Evolutionary conservation across 2,113 vertebrate genomes (phyloP), one percentile per base, ranked within the genome.

Genomic region (Xenus cinereus): DNA sequence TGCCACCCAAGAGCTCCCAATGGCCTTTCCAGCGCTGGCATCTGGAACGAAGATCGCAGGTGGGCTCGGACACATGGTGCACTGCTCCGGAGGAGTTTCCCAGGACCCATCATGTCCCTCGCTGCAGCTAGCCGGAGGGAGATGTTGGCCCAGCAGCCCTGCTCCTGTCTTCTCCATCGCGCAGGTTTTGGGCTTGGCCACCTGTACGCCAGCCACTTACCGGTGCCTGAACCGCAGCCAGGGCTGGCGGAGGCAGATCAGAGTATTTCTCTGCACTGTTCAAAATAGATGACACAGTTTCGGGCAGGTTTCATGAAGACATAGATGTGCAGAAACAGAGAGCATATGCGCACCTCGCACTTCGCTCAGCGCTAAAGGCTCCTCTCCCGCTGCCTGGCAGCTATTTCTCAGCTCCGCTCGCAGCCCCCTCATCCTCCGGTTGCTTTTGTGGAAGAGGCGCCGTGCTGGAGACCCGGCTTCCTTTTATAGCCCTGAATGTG

Each of bases 371-470:
- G 23, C 94, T 94, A 39, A 89, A 72, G 94, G 96, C 91, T 97
- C 67, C 93, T 96, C 93, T 97, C 95, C 94, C 0, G 95, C 96
- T 96, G 96, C 96, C 89, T 96, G 94, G 94, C 89, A 97, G 93
- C 87, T 95, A 89, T 96, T 97, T 89, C 91, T 78, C 95, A 96
- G 94, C 84, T 97, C 96, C 1, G 39, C 84, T 94, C 4, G 1
- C 96, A 94, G 94, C 96, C 96, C 95, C 94, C 96, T 97, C 96
- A 96, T 94, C 94, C 95, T 92, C 95, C 20, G 57, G 89, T 48
- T 96, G 94, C 96, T 91, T 96, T 96, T 96, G 95, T 96, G 89
- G 93, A 95, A 96, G 87, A 97, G 89, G 95, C 19, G 3, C 93
- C 28, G 15, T 94, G 95, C 93, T 95, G 96, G 89, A 93, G 95